Evolutionary conservation across 2,113 vertebrate genomes (phyloP), one percentile per base, ranked within the genome.

Genomic region (Cryptotis parvus): DNA sequence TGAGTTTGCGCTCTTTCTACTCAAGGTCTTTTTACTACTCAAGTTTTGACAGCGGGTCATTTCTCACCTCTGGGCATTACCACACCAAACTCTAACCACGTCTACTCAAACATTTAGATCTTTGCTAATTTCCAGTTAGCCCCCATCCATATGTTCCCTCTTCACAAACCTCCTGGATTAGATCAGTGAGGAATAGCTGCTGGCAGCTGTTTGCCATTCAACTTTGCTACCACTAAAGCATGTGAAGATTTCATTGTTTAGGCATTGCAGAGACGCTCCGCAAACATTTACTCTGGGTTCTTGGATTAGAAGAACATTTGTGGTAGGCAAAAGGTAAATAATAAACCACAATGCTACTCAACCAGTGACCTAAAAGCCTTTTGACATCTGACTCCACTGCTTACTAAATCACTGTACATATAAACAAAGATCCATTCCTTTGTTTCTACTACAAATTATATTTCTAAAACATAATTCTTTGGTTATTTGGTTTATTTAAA

Each of bases 271-370:
- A 95, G 92, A 95, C 78, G 79, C 95, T 95, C 78, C 72, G 82
- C 94, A 96, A 97, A 96, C 95, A 95, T 95, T 96, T 96, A 96
- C 76, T 89, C 96, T 90, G 79, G 70, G 85, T 84, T 95, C 89
- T 86, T 94, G 94, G 94, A 94, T 95, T 95, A 96, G 91, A 92
- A 88, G 94, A 91, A 94, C 90, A 91, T 94, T 94, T 95, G 90
- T 76, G 95, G 95, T 86, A 94, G 92, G 91, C 94, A 84, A 93
- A 92, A 96, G 95, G 94, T 95, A 96, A 96, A 95, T 96, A 96
- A 94, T 95, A 96, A 95, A 93, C 91, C 92, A 94, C 94, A 96
- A 33, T 37, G 68, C 94, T 94, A 92, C 89, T 97, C 89, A 91
- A 73, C 73, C 70, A 93, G 63, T 91, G 92, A 95, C 96, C 94